Conservation (phyloP, 2,797 vertebrate species). For the Liparis tanakae region DNA sequence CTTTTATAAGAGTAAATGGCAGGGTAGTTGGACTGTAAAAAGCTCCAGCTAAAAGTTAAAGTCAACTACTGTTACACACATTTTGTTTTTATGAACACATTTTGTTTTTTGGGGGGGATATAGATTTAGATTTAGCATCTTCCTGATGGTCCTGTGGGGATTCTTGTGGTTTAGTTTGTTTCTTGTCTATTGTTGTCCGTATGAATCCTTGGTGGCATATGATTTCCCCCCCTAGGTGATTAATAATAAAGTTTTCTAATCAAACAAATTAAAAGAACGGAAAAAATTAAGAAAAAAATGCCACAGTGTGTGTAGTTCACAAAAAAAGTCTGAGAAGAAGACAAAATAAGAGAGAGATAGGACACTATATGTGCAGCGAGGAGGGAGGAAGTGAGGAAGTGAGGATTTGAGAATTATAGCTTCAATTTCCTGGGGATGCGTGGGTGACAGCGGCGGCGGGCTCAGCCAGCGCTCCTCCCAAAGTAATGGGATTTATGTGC, state of each 20-base stretch:
- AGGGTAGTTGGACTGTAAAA: background rate
- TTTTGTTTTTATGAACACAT: too few relatives aligned
- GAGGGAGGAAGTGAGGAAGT: conserved; percentile 39
- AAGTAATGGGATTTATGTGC: conserved; percentile 82
- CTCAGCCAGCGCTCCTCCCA: conserved; percentile 76
- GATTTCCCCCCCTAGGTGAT: too few relatives aligned
- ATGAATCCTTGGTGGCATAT: too few relatives aligned
- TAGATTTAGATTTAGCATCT: too few relatives aligned
- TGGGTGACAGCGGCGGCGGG: conserved; percentile 67
- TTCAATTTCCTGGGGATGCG: conserved; percentile 81
- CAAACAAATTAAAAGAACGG: conserved; percentile 23
- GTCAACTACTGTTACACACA: background rate
- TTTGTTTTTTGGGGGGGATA: too few relatives aligned
- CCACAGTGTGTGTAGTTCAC: background rate
- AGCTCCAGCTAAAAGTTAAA: background rate
- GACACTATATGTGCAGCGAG: conserved; percentile 11
- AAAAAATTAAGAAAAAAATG: conserved; percentile 1
- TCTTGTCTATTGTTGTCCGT: too few relatives aligned
- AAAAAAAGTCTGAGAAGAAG: conserved; percentile 8
- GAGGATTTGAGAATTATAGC: conserved; percentile 80
- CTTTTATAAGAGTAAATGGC: background rate
- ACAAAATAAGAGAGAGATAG: conserved; percentile 10
- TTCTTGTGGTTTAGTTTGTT: too few relatives aligned
- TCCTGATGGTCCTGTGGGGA: too few relatives aligned
- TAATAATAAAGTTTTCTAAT: too few relatives aligned